A percentile compares a stretch with the other conserved stretches of the same genome.
These are phyloP conservation scores for Melanotaenia nigrans DNA, from an alignment of 2,797 vertebrate genomes.

Conservation along the genomic window DNA sequence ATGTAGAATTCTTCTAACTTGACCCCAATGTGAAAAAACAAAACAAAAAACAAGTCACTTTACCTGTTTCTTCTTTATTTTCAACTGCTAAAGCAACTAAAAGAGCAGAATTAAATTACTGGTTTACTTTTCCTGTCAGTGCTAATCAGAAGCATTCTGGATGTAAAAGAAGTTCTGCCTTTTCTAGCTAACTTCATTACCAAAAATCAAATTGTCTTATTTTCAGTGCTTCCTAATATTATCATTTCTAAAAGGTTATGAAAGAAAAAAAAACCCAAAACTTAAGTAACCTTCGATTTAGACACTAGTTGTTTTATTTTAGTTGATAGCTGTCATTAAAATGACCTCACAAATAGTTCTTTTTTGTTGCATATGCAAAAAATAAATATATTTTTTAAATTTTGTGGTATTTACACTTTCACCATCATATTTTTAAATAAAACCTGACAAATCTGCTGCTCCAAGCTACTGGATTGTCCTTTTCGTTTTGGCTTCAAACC, in stretches of 20 bases:
- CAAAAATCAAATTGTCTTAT: conserved; percentile 12
- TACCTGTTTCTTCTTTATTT: not conserved
- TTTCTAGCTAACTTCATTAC: conserved; percentile 12
- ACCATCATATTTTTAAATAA: not conserved
- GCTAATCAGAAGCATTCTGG: conserved; percentile 13
- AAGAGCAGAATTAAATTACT: conserved; percentile 13
- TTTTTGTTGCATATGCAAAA: not conserved
- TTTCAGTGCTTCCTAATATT: conserved; percentile 8
- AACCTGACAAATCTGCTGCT: not conserved
- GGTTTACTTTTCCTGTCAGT: conserved; percentile 8
- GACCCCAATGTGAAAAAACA: too few relatives aligned
- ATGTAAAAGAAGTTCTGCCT: not conserved
- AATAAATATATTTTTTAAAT: not conserved
- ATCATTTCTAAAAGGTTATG: conserved; percentile 2
- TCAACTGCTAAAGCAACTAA: not conserved
- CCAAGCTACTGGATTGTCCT: not conserved
- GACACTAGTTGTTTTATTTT: not conserved
- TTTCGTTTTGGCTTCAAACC: not conserved
- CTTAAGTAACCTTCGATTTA: not conserved
- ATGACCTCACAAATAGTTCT: not conserved
- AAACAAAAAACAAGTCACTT: not conserved
- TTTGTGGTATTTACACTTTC: not conserved
- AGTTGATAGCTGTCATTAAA: not conserved
- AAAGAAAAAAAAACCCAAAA: not conserved
- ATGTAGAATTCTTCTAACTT: too few relatives aligned